A percentile compares a stretch with the other conserved stretches of the same genome.
These are phyloP conservation scores for Oreotragus oreotragus DNA, from an alignment of 2,113 vertebrate species.

Conservation along the genomic window DNA sequence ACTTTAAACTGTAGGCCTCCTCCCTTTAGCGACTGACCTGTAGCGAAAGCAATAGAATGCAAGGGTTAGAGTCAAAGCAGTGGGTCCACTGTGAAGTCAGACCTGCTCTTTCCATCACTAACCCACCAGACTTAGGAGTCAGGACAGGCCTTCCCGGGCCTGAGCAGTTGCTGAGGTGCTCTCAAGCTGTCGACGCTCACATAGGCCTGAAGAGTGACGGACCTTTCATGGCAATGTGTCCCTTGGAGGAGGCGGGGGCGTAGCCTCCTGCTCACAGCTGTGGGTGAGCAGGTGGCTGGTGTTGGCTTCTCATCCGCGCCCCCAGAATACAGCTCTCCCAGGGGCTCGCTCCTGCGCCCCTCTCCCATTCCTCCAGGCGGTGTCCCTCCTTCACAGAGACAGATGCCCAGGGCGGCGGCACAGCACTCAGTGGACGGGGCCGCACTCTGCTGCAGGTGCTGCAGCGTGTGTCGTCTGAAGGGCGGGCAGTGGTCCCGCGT, in stretches of 20 bases:
- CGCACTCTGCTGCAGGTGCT: background rate
- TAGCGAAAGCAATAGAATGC: background rate
- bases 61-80: background rate
- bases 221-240: background rate
- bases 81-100: background rate
- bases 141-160: too few species aligned
- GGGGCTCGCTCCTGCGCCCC: background rate
- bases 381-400: background rate
- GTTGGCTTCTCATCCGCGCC: too few species aligned
- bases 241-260: accelerated
- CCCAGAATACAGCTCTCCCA: too few species aligned
- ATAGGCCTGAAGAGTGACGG: background rate
- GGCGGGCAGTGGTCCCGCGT: accelerated
- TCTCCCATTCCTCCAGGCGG: background rate
- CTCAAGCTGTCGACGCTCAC: background rate
- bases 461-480: too few species aligned
- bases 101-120: background rate
- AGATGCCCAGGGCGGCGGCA: background rate
- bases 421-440: accelerated
- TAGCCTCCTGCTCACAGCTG: background rate
- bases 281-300: accelerated
- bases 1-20: background rate
- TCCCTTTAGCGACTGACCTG: background rate
- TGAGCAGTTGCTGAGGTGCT: too few species aligned
- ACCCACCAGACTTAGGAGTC: background rate